Evolutionary conservation across 2,797 vertebrate species (phyloP), one percentile per base, ranked within the genome.

Genomic region (Acipenser ruthenus): DNA sequence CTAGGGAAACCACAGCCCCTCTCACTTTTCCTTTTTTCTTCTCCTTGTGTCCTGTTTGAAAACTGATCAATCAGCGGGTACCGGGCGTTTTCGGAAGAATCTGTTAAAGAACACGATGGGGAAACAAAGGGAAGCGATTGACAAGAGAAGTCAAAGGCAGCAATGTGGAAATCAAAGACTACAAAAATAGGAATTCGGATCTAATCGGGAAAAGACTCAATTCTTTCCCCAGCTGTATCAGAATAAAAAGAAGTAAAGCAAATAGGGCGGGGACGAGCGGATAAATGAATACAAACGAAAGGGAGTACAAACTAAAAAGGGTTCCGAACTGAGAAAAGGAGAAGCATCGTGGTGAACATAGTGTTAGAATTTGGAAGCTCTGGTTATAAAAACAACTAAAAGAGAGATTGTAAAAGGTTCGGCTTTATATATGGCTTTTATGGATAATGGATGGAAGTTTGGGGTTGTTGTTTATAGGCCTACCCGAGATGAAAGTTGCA

Each of bases 201-300:
- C 88, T 89, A 84, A 86, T 85, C 86, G 84, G 82, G 64, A 77
- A 86, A 37, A 37, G 83, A 88, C 81, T 83, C 82, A 82, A 84
- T 90, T 90, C 84, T 78, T 83, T 79, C 84, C 87, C 83, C 79
- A 85, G 81, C 83, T 80, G 83, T 75, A 80, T 86, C 70, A 62
- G 75, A 76, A 83, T 80, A 87, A 85, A 90, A 88, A 87, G 82
- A 81, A 69, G 80, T 77, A 87, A 92, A 93, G 90, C 90, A 92
- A 93, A 93, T 83, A 93, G 87, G 83, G 82, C 66, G 77, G 76
- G 77, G 80, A 80, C 23, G 23, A 80, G 78, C 77, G 70, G 81
- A 76, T 76, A 73, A 82, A 73, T 72, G 61, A 66, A 74, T 77
- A 68, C 75, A 77, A 80, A 85, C 67, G 79, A 75, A 83, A 79